These are phyloP conservation scores for Eucidaris tribuloides DNA, from an alignment of 35 echinoderm and acorn worm genomes.

Conservation along the genomic window DNA sequence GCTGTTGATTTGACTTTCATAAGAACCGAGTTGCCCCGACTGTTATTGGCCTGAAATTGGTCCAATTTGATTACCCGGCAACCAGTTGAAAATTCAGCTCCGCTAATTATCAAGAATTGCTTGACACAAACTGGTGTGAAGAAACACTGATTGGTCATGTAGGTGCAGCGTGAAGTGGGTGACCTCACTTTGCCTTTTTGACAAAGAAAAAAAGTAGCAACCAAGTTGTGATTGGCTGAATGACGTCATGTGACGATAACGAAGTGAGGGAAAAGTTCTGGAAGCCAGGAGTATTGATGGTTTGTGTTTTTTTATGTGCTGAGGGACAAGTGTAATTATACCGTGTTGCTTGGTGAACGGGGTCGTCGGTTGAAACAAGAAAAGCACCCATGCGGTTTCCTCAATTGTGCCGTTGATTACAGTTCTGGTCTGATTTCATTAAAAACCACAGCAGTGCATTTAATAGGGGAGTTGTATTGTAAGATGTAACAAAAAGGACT, in stretches of 20 bases:
- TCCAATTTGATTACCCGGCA: conserved; percentile 16
- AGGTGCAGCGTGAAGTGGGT: too few relatives aligned
- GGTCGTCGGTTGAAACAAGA: conserved; percentile 24
- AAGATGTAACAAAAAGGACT: not conserved
- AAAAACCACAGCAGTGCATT: conserved; percentile 31
- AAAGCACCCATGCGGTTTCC: not conserved
- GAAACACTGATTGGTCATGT: too few relatives aligned
- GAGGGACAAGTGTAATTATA: too few relatives aligned
- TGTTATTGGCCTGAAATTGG: conserved; percentile 21
- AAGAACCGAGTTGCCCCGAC: not conserved
- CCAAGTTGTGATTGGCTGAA: too few relatives aligned
- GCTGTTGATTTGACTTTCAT: conserved; percentile 1
- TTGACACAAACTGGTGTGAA: not conserved
- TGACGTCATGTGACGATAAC: too few relatives aligned
- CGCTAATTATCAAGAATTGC: conserved; percentile 11
- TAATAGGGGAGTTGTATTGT: conserved; percentile 3
- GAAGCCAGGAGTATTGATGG: too few relatives aligned
- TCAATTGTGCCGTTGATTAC: conserved; percentile 1
- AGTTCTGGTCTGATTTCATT: conserved; percentile 7
- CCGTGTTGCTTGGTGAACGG: too few relatives aligned
- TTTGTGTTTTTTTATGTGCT: too few relatives aligned
- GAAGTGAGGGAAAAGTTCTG: too few relatives aligned
- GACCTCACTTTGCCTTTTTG: too few relatives aligned
- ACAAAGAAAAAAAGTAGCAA: too few relatives aligned
- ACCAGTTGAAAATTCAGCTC: not conserved